A percentile compares a stretch with the other conserved stretches of the same genome.
phyloP scores from a whole-genome alignment of 1,140 invertebrate species.

The Adelges cooleyi region DNA sequence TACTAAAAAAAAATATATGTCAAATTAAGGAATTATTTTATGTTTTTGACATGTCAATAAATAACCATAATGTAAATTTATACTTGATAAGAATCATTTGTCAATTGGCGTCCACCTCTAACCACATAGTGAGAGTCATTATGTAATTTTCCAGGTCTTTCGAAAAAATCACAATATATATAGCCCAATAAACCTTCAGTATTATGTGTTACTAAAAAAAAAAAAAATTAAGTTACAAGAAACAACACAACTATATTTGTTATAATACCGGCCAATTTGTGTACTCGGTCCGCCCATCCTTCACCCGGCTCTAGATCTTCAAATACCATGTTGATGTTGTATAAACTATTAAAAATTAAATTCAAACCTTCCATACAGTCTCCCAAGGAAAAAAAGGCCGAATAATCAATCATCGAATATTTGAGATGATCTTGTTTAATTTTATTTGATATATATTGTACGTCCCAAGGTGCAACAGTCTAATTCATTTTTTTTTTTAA shows the following conservation, averaged over 20 bases:
- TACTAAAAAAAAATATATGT: too few species aligned
- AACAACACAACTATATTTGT: slow-evolving; percentile 30
- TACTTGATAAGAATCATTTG: slow-evolving; percentile 75
- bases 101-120: slow-evolving; percentile 69
- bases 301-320: slow-evolving; percentile 63
- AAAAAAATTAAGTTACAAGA: neutral
- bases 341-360: slow-evolving; percentile 66
- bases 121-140: slow-evolving; percentile 99
- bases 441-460: slow-evolving; percentile 63
- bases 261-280: slow-evolving; percentile 76
- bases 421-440: slow-evolving; percentile 58
- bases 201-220: slow-evolving; percentile 51
- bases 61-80: too few species aligned
- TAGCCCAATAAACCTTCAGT: slow-evolving; percentile 71
- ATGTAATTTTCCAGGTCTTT: slow-evolving; percentile 75
- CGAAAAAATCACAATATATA: slow-evolving; percentile 97
- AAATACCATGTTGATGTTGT: slow-evolving; percentile 61
- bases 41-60: too few species aligned
- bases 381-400: slow-evolving; percentile 87
- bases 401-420: slow-evolving; percentile 53
- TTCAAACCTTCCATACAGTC: slow-evolving; percentile 93
- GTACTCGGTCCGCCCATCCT: slow-evolving; percentile 72
- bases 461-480: slow-evolving; percentile 66
- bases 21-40: too few species aligned
- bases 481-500: too few species aligned